Percentiles rank a stretch among this genome's conserved stretches.
These are phyloP conservation scores for Acanthurus leucopareius DNA, from an alignment of 2,797 vertebrate genomes.

Conservation along the genomic window DNA sequence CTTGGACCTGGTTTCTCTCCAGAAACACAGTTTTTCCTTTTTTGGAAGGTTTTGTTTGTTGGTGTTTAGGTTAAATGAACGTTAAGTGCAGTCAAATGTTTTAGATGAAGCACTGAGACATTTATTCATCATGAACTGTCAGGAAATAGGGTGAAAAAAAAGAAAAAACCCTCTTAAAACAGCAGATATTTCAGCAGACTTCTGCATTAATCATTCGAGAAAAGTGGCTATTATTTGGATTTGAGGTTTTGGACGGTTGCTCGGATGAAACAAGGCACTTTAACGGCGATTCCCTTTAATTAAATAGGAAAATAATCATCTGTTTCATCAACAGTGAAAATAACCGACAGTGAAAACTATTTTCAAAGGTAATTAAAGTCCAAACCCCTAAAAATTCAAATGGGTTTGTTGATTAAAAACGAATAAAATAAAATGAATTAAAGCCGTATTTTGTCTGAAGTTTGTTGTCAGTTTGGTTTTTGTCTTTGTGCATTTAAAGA, in stretches of 20 bases:
- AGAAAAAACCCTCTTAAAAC: neutral
- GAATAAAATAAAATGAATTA: neutral
- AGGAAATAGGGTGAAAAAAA: too few relatives aligned
- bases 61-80: neutral
- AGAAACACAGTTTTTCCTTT: neutral
- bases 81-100: neutral
- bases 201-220: neutral
- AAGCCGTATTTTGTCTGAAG: neutral
- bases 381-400: too few relatives aligned
- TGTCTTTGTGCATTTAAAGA: neutral
- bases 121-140: too few relatives aligned
- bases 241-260: neutral
- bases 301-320: neutral
- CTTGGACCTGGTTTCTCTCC: neutral
- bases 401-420: neutral
- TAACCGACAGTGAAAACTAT: neutral
- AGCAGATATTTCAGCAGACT: neutral
- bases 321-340: neutral
- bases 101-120: slow-evolving; percentile 3
- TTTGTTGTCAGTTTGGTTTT: neutral
- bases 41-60: neutral
- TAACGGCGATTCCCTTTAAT: neutral
- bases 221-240: too few relatives aligned
- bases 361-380: neutral
- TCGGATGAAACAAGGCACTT: neutral